A percentile compares a stretch with the other conserved stretches of the same genome.
These are phyloP conservation scores for Myotis myotis DNA, from an alignment of 2,797 vertebrate species.

Conservation along the genomic window DNA sequence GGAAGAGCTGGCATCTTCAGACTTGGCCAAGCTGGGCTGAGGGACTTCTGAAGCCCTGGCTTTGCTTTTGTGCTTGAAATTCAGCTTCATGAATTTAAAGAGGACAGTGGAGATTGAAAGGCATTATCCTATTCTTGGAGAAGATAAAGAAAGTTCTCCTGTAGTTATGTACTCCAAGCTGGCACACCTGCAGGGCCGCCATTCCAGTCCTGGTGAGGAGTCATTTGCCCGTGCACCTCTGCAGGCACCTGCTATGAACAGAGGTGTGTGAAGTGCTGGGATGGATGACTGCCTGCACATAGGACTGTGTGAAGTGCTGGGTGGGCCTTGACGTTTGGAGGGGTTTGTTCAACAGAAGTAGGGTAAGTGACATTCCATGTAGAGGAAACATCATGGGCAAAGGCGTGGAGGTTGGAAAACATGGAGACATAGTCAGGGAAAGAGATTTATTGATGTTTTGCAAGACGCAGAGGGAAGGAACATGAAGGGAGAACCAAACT, in stretches of 20 bases:
- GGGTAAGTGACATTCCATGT: background rate
- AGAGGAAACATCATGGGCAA: background rate
- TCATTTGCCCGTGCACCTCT: background rate
- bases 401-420: background rate
- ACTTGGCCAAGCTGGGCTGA: background rate
- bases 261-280: background rate
- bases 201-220: background rate
- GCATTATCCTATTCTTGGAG: background rate
- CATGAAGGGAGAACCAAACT: background rate
- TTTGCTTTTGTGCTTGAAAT: background rate
- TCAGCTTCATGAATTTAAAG: background rate
- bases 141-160: background rate
- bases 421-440: background rate
- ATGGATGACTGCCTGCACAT: background rate
- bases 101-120: background rate
- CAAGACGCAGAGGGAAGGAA: background rate
- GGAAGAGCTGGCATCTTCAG: background rate
- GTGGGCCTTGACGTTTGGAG: background rate
- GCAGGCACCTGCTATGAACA: background rate
- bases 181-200: background rate
- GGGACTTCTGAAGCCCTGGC: background rate
- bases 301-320: no score
- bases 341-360: background rate
- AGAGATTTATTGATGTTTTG: background rate
- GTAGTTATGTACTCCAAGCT: background rate